A percentile compares a stretch with the other conserved stretches of the same genome.
Evolutionary conservation across 2,888 invertebrate genomes (phyloP).

Genomic region (Entomobrya proxima): DNA sequence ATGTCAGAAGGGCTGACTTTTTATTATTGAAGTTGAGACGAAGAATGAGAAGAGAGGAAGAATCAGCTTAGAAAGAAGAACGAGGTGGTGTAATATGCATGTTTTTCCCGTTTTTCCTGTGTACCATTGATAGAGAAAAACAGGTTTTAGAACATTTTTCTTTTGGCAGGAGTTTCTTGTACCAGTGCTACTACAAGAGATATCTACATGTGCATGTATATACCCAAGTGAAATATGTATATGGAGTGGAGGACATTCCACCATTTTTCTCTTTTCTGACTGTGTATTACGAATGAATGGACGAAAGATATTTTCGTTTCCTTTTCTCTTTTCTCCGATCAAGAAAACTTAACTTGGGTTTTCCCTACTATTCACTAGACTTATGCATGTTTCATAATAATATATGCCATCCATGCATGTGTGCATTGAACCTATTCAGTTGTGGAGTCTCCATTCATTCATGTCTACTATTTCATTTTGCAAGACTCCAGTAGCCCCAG

Average conservation of each 20-base stretch:
- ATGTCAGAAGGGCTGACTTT: constrained; percentile 50
- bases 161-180: neutral
- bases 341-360: constrained; percentile 17
- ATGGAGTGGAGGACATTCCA: constrained; percentile 57
- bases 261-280: constrained; percentile 28
- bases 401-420: neutral
- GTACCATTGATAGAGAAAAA: neutral
- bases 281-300: neutral
- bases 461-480: neutral
- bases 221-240: neutral
- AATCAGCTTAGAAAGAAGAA: neutral
- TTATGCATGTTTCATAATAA: constrained; percentile 8
- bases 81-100: constrained; percentile 6
- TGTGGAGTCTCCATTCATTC: neutral
- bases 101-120: neutral
- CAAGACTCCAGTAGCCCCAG: neutral
- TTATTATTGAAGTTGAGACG: constrained; percentile 46
- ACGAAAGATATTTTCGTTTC: constrained; percentile 35
- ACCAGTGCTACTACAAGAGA: neutral
- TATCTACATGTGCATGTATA: neutral
- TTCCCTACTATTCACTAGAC: neutral
- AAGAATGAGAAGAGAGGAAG: constrained; percentile 17
- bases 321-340: neutral
- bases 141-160: constrained; percentile 11
- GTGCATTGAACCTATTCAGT: neutral